Evolutionary conservation across 2,888 invertebrate genomes (phyloP).

Genomic region (Drosophila mimica): DNA sequence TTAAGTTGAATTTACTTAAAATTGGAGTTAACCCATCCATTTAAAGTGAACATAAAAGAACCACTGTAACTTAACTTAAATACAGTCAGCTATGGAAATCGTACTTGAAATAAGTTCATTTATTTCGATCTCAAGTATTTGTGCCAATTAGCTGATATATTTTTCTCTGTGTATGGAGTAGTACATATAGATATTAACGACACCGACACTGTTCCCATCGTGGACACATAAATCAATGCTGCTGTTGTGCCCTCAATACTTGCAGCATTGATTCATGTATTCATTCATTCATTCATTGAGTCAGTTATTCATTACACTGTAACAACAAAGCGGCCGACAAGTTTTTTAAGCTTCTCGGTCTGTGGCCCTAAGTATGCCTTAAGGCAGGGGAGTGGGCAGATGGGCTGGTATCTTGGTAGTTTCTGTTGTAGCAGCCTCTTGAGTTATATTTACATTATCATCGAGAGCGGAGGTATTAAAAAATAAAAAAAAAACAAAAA

Average conservation of each 20-base stretch:
- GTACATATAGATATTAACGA: conserved; percentile 33
- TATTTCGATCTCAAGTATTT: not conserved
- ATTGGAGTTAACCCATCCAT: not conserved
- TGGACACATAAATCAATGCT: conserved; percentile 74
- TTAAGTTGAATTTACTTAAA: not conserved
- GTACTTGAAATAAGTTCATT: no score
- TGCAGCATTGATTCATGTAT: conserved; percentile 22
- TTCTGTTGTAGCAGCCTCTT: conserved; percentile 59
- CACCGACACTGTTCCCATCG: conserved; percentile 39
- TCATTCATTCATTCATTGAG: conserved; percentile 44
- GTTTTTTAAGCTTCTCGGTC: conserved; percentile 28
- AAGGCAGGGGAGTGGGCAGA: conserved; percentile 14
- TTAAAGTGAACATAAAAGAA: not conserved
- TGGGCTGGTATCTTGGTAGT: conserved; percentile 30
- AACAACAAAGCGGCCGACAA: conserved; percentile 62
- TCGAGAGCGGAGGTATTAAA: conserved; percentile 50
- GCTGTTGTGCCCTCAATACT: conserved; percentile 68
- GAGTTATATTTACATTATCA: conserved; percentile 50
- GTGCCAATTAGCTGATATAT: not conserved
- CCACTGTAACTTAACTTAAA: not conserved
- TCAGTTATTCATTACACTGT: conserved; percentile 23
- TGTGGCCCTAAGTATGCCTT: conserved; percentile 32
- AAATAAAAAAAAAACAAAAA: conserved; percentile 45
- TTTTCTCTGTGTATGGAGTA: not conserved
- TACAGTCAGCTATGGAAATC: not conserved